phyloP scores from a whole-genome alignment of 2,797 vertebrate species.

The Scleropages formosus region DNA sequence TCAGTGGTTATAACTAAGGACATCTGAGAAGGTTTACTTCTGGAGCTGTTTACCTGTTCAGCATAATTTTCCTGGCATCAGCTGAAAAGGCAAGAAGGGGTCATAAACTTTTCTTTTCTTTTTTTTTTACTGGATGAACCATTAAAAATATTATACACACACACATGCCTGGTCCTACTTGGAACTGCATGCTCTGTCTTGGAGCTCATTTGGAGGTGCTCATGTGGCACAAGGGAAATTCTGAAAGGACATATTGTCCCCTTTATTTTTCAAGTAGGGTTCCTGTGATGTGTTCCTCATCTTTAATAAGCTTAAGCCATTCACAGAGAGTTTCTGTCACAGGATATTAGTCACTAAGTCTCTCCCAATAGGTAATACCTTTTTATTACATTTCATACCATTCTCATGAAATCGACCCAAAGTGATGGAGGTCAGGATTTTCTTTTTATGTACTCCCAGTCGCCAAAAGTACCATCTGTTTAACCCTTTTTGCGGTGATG shows the following conservation, averaged over 20 bases:
- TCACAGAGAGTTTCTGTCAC: conserved; percentile 9
- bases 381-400: not conserved
- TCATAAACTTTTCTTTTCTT: not conserved
- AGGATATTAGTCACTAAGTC: conserved; percentile 13
- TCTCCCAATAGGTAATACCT: not conserved
- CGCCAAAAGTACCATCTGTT: no score
- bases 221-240: not conserved
- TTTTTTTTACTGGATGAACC: not conserved
- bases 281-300: conserved; percentile 15
- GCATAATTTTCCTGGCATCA: not conserved
- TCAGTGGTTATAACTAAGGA: no score
- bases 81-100: not conserved
- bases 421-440: not conserved
- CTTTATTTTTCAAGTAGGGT: not conserved
- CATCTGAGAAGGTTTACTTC: not conserved
- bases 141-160: no score
- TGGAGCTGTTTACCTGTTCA: not conserved
- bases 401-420: not conserved
- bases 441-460: no score
- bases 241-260: not conserved
- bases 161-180: not conserved
- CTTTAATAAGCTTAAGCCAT: not conserved
- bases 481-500: no score
- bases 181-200: not conserved
- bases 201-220: not conserved